Base-by-base conservation (phyloP, 2,888 invertebrate genomes). In the Parnassius orleans region DNA sequence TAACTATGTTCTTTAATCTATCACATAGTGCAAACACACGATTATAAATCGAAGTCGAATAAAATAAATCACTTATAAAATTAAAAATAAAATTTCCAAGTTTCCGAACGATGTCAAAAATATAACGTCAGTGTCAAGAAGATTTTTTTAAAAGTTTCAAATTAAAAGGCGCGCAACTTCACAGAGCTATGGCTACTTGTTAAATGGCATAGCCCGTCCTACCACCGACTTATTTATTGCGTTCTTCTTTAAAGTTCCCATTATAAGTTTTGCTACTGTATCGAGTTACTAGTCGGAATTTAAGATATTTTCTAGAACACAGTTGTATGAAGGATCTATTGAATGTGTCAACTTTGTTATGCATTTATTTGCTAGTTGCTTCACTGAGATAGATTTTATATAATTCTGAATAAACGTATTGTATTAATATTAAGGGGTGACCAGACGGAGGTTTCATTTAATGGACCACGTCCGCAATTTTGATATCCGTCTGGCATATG, bases 191-290 rank as follows among this genome's bases (percentile, higher is more conserved):
- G 65, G 65, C 66, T 65, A 58, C 59, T 66, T 53, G 59, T 60
- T 62, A 65, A 67, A 65, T 67, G 67, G 61, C 65, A 60, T 46
- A 54, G 48, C 46, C 54, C 67, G 55, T 63, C 15, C 55, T 44
- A 54, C 58, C n/a, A n/a, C n/a, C n/a, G n/a, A n/a, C n/a, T n/a
- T n/a, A n/a, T n/a, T n/a, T n/a, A n/a, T n/a, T n/a, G 67, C 64
- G 63, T 56, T 64, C 65, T 65, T 66, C 64, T 66, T 65, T 59
- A 78, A 78, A 79, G 76, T 74, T 73, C 72, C 72, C 78, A 79
- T 80, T 79, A 79, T 79, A 79, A 81, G 73, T 80, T 80, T 70
- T 73, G 69, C 75, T 78, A 82, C 79, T 75, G 73, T 80, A 73
- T 82, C 84, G 71, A 59, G 55, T 62, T 54, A 52, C 53, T 48